Percentiles rank a stretch among this genome's conserved stretches.
Conservation (phyloP, 1,140 invertebrate genomes). For the Cherax quadricarinatus region DNA sequence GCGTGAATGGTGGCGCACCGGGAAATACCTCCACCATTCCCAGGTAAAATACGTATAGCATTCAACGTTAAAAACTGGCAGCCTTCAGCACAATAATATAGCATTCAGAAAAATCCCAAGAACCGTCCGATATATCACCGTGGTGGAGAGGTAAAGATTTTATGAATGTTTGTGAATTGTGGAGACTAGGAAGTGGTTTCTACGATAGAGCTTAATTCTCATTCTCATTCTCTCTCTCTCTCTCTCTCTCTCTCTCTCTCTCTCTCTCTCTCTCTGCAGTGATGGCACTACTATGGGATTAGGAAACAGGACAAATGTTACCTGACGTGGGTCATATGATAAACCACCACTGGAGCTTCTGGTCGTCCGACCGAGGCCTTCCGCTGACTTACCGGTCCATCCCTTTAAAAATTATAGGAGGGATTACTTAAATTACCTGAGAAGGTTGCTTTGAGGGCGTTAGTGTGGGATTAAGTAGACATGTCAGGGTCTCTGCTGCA, state of each 20-base stretch:
- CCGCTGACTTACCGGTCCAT: too few relatives aligned
- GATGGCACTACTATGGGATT: too few relatives aligned
- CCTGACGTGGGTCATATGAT: too few relatives aligned
- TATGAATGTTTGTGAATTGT: background rate
- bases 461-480: too few relatives aligned
- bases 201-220: background rate
- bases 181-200: background rate
- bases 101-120: background rate
- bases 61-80: background rate
- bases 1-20: background rate
- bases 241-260: background rate
- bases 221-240: background rate
- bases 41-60: background rate
- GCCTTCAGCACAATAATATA: background rate
- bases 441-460: too few relatives aligned
- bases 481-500: too few relatives aligned
- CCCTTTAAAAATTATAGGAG: too few relatives aligned
- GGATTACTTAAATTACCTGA: too few relatives aligned
- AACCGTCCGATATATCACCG: background rate
- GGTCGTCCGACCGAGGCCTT: too few relatives aligned
- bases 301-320: too few relatives aligned
- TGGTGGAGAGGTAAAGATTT: background rate
- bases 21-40: background rate
- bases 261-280: background rate
- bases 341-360: too few relatives aligned